phyloP scores from a whole-genome alignment of 2,797 vertebrate species.

The Spondyliosoma cantharus region DNA sequence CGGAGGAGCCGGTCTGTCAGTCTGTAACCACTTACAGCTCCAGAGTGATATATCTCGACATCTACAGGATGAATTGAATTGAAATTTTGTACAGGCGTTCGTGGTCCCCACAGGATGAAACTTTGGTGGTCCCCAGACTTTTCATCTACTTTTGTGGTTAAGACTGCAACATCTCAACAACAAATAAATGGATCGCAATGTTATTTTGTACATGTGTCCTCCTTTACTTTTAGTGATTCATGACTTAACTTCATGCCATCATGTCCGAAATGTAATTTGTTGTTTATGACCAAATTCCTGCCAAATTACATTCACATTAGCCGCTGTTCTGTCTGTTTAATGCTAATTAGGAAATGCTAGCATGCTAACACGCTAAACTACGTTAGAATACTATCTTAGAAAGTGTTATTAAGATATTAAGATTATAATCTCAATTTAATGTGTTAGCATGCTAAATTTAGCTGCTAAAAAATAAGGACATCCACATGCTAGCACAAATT shows the following conservation, averaged over 20 bases:
- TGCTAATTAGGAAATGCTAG: not conserved
- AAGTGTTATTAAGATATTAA: too few species aligned
- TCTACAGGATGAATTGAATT: not conserved
- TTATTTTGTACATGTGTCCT: not conserved
- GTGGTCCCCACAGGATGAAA: not conserved
- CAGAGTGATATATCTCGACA: constrained; percentile 2
- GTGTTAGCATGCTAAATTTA: too few species aligned
- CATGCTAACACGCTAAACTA: not conserved
- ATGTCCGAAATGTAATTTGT: not conserved
- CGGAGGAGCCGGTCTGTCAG: not conserved
- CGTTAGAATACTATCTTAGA: not conserved
- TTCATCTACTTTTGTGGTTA: not conserved
- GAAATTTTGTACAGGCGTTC: not conserved
- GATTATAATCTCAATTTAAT: too few species aligned
- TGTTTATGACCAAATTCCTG: not conserved
- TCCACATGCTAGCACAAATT: too few species aligned
- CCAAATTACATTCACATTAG: not conserved
- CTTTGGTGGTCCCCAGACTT: not conserved
- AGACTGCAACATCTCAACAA: not conserved
- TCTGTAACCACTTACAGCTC: not conserved
- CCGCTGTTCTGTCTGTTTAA: not conserved
- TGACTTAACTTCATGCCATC: too few species aligned
- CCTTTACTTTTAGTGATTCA: not conserved
- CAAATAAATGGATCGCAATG: too few species aligned
- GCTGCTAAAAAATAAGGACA: too few species aligned